These are phyloP conservation scores for Syngnathus typhle DNA, from an alignment of 2,113 vertebrate genomes.

Conservation along the genomic window DNA sequence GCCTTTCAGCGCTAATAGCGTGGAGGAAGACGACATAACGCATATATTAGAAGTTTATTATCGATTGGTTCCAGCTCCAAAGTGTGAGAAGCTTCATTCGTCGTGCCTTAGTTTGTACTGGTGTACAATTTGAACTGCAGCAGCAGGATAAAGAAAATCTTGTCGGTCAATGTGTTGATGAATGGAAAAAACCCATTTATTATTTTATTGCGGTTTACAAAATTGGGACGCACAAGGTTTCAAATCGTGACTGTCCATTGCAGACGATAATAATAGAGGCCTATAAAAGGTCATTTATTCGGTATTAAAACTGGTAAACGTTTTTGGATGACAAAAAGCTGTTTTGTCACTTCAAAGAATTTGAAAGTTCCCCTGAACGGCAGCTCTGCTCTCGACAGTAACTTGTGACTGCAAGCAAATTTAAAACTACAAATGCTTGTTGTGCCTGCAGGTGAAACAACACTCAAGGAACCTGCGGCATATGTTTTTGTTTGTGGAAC, in stretches of 20 bases:
- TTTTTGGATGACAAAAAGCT: neutral
- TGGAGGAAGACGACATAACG: neutral
- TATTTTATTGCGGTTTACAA: neutral
- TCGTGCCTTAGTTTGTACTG: neutral
- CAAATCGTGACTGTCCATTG: too few relatives aligned
- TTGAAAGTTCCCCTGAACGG: neutral
- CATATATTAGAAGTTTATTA: neutral
- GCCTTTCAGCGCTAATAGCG: neutral
- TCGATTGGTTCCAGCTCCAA: neutral
- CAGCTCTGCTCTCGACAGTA: neutral
- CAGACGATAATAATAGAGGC: neutral
- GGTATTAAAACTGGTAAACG: neutral
- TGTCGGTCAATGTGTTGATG: neutral
- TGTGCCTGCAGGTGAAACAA: neutral
- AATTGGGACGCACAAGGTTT: neutral
- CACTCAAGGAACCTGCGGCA: neutral
- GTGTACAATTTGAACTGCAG: neutral
- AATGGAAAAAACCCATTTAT: neutral
- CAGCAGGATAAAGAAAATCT: too few relatives aligned
- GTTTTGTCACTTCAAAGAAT: conserved; percentile 1
- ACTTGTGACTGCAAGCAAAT: conserved; percentile 1
- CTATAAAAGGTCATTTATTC: neutral
- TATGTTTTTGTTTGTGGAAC: neutral
- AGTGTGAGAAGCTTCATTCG: neutral
- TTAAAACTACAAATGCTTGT: neutral